Evolutionary conservation across 23 tunicate genomes (phyloP), one percentile per base, ranked within the genome.

Genomic region (Halocynthia aurantium): DNA sequence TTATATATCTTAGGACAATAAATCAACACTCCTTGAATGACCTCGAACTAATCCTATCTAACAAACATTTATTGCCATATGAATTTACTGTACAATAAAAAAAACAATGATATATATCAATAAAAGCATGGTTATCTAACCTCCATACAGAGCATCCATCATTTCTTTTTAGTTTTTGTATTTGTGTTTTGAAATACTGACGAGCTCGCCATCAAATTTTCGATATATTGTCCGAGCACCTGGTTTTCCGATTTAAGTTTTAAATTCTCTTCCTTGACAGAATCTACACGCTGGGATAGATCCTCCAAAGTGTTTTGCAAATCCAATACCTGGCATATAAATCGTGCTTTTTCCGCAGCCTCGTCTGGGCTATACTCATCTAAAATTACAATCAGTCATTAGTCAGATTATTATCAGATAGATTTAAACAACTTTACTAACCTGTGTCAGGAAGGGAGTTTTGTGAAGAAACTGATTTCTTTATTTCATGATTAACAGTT

Each of bases 191-290:
- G 99, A 86, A 96, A 96, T 8, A 96, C 99, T 12, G 99, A 89
- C 15, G 99, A 96, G 19, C 88, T 90, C 17, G 93, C 80, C 99
- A 96, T 96, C 57, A 96, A 75, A 55, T 96, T 91, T 71, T 96
- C 99, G 54, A 96, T 96, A 77, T 96, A 96, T 68, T 84, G 77
- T 63, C 99, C 99, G 0, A 96, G 69, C 40, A 96, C 99, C 63
- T 96, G 87, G 52, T 96, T 96, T 80, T 96, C 99, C 31, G 99
- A 95, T 73, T 88, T 96, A 60, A 96, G 69, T 86, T 90, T 86
- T 6, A 96, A 67, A 70, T 96, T 96, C 86, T 96, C 99, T 68
- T 96, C 99, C 55, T 90, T 89, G 11, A 96, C 99, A 0, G 93
- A 96, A 62, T 89, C 99, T 55, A 96, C 99, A 62, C 99, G 81